Evolutionary conservation across 2,113 vertebrate species (phyloP), one percentile per base, ranked within the genome.

Genomic region (Psophia crepitans): DNA sequence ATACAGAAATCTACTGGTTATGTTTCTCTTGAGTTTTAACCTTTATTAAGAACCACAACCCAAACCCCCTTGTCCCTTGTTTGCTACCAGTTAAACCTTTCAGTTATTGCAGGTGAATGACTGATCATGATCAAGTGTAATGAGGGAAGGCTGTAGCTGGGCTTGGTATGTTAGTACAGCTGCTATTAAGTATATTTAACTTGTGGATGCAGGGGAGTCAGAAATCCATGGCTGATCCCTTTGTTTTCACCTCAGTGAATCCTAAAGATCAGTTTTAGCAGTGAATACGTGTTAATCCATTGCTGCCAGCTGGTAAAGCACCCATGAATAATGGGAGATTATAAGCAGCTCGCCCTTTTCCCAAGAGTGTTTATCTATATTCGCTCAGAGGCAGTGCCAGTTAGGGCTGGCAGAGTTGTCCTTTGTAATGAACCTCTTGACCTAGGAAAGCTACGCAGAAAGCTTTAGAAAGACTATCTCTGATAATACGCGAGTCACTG

Each of bases 231-330:
- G 84, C 83, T 96, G 94, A 98, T 97, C 90, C 71, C 32, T 94
- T 97, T 97, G 93, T 97, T 97, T 98, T 97, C 93, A 95, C 78
- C 80, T 97, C 93, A 71, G 77, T 85, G 93, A 88, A 23, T 96
- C 91, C 77, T 93, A 89, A 96, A 96, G 95, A 97, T 96, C 83
- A 90, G 56, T 2, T n/a, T 79, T 96, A 96, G 84, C 87, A 57
- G 78, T 68, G 93, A 93, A 75, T 86, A 27, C 14, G 3, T 71
- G 12, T 44, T 90, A 93, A 92, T 97, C 77, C 77, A 76, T 51
- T 96, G 80, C 82, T 97, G 93, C 93, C 97, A 97, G 97, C 92
- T 97, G 93, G 87, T 91, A 74, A 96, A 89, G 89, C 78, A 86
- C 12, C 90, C 95, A 71, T 68, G 80, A 96, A 96, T 97, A 96